phyloP scores from a whole-genome alignment of 2,888 invertebrate genomes.

The Drosophila mettleri region DNA sequence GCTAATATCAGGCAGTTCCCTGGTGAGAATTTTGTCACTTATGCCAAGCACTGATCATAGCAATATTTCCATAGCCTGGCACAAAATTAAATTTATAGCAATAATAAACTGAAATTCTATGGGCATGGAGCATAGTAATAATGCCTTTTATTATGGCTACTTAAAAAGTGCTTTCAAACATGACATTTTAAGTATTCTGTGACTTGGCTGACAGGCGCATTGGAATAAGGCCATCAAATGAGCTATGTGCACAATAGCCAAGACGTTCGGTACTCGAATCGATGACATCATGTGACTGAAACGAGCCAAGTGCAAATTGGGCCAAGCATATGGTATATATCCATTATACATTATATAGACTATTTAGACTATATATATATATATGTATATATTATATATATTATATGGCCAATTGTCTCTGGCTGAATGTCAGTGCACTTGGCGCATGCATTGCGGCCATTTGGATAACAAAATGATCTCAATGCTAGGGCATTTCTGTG shows the following conservation, averaged over 20 bases:
- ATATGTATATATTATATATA: conserved; percentile 14
- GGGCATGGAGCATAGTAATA: background rate
- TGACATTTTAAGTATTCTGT: conserved; percentile 63
- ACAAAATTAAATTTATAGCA: background rate
- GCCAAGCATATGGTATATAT: conserved; percentile 39
- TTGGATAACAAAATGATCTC: conserved; percentile 59
- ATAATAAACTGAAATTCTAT: background rate
- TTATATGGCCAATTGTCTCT: conserved; percentile 65
- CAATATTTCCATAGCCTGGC: too few species aligned
- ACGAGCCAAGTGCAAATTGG: conserved; percentile 63
- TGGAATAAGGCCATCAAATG: conserved; percentile 45
- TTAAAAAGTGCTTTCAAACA: conserved; percentile 11
- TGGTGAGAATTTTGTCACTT: background rate
- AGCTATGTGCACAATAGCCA: conserved; percentile 8
- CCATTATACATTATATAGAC: background rate
- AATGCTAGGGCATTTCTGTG: conserved; percentile 64
- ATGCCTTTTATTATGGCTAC: conserved; percentile 8
- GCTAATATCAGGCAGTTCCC: background rate
- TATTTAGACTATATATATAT: conserved; percentile 21
- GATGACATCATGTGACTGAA: conserved; percentile 58
- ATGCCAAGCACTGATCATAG: too few species aligned
- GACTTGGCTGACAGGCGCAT: conserved; percentile 38
- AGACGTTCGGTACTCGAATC: conserved; percentile 39
- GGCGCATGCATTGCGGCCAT: conserved; percentile 43
- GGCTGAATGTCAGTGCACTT: conserved; percentile 71